A percentile compares a stretch with the other conserved stretches of the same genome.
Conservation (phyloP, 1,140 invertebrate genomes). For the Varroa destructor region DNA sequence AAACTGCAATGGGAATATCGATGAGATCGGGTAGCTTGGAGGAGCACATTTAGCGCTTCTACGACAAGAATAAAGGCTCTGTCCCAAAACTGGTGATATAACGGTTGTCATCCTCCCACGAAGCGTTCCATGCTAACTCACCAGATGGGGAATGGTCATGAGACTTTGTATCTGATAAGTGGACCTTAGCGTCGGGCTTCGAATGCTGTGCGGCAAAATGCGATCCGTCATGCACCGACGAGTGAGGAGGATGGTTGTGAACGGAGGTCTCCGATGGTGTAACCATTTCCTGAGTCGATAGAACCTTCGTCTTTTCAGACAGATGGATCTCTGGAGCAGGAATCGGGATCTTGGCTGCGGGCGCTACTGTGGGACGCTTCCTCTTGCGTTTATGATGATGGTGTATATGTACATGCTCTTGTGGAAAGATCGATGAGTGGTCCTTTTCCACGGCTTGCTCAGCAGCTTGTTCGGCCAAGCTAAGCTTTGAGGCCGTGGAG, state of each 20-base stretch:
- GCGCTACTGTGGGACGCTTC: slow-evolving; percentile 1
- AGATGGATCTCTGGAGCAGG: slow-evolving; percentile 11
- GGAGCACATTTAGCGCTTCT: too few relatives aligned
- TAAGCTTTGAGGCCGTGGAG: not conserved
- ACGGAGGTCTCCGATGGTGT: slow-evolving; percentile 4
- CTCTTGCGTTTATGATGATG: slow-evolving; percentile 19
- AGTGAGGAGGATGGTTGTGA: not conserved
- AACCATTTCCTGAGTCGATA: too few relatives aligned
- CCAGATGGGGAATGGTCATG: not conserved
- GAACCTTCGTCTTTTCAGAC: too few relatives aligned
- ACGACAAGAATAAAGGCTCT: too few relatives aligned
- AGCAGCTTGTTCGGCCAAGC: not conserved
- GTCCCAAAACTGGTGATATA: too few relatives aligned
- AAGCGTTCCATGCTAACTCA: not conserved
- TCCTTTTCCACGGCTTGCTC: slow-evolving; percentile 20
- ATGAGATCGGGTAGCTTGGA: too few relatives aligned
- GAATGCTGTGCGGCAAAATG: not conserved
- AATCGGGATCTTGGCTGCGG: not conserved
- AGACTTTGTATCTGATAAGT: slow-evolving; percentile 9
- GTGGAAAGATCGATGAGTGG: slow-evolving; percentile 11
- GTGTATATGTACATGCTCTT: slow-evolving; percentile 20
- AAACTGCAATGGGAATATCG: too few relatives aligned
- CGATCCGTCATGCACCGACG: not conserved
- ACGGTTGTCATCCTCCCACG: too few relatives aligned
- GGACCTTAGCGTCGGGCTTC: slow-evolving; percentile 8